A percentile compares a stretch with the other conserved stretches of the same genome.
Evolutionary conservation across 2,113 vertebrate genomes (phyloP).

Genomic region (Trematocara zebra): DNA sequence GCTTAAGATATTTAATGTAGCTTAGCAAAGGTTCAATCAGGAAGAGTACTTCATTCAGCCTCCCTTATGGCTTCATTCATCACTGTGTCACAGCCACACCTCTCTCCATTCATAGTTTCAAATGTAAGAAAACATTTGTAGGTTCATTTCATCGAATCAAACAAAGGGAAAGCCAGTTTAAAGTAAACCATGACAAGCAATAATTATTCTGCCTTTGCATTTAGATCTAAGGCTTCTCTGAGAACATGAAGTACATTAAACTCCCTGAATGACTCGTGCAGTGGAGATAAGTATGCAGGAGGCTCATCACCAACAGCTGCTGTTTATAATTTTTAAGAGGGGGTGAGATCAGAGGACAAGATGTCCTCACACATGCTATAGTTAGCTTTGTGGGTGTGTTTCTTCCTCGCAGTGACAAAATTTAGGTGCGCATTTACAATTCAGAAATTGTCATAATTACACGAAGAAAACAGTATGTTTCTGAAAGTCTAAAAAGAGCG

Average conservation of each 20-base stretch:
- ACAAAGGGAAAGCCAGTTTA: background rate
- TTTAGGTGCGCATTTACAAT: background rate
- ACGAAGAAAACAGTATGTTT: background rate
- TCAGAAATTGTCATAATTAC: background rate
- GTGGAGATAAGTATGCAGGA: background rate
- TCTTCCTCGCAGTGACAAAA: background rate
- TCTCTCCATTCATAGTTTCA: background rate
- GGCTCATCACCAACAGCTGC: background rate
- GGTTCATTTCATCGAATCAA: background rate
- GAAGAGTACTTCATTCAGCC: background rate
- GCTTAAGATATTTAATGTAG: slow-evolving; percentile 20
- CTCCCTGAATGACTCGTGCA: background rate
- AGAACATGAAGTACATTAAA: background rate
- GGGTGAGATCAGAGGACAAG: background rate
- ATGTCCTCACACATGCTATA: background rate
- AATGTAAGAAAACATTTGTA: background rate
- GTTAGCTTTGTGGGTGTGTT: background rate
- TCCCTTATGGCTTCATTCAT: background rate
- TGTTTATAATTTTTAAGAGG: background rate
- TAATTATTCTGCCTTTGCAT: background rate
- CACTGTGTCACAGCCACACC: background rate
- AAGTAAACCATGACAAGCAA: background rate
- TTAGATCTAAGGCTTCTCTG: background rate
- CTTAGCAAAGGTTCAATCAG: slow-evolving; percentile 8
- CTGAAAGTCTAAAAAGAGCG: background rate